Conservation (phyloP, 2,113 vertebrate genomes). For the Heptranchias perlo region DNA sequence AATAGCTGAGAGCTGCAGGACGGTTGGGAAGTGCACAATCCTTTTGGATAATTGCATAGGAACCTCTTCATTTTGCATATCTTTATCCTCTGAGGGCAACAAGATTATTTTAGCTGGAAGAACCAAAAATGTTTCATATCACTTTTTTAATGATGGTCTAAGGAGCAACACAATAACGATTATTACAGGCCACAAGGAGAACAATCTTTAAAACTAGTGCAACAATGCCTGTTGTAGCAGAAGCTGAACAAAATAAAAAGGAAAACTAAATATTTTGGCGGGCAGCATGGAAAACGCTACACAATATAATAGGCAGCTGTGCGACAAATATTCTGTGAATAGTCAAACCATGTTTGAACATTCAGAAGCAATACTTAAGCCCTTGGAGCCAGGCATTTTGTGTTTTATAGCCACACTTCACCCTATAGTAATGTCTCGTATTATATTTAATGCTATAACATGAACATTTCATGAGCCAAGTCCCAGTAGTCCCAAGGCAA, state of each 20-base stretch:
- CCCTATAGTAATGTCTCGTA: background rate
- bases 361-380: background rate
- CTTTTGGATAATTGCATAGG: background rate
- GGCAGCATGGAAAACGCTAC: background rate
- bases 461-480: background rate
- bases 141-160: background rate
- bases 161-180: background rate
- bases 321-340: background rate
- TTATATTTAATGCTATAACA: background rate
- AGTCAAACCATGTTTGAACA: background rate
- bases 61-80: background rate
- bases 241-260: background rate
- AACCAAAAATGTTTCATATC: background rate
- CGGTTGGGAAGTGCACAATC: background rate
- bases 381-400: background rate
- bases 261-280: background rate
- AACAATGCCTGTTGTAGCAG: background rate
- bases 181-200: background rate
- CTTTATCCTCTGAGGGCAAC: background rate
- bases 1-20: background rate
- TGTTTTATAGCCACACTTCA: background rate
- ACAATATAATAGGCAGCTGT: background rate
- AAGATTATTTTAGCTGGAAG: background rate
- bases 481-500: background rate
- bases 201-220: background rate